phyloP scores from a whole-genome alignment of 2,113 vertebrate species.

The Pitta sordida region DNA sequence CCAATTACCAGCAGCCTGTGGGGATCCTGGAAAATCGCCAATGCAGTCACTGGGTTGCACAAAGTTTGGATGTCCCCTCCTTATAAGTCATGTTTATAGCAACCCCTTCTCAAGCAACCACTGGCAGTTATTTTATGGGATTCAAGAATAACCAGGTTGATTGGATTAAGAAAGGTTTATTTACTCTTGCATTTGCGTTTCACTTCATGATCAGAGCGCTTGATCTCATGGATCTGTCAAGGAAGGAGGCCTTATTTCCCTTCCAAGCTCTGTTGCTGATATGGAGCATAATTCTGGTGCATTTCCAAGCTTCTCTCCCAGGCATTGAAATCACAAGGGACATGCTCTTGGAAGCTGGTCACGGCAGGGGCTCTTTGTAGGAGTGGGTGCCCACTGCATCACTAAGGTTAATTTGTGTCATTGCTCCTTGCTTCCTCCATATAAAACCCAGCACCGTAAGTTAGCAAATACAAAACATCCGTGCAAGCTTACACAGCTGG shows the following conservation, averaged over 20 bases:
- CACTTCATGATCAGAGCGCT: neutral
- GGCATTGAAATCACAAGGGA: neutral
- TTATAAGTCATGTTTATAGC: constrained; percentile 21
- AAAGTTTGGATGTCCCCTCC: constrained; percentile 25
- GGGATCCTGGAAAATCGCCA: constrained; percentile 7
- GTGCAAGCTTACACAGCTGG: neutral
- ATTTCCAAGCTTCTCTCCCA: neutral
- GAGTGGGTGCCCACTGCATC: neutral
- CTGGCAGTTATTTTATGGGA: constrained; percentile 8
- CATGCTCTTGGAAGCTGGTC: neutral
- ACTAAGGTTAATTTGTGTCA: neutral
- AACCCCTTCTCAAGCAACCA: constrained; percentile 15
- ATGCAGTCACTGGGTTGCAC: neutral
- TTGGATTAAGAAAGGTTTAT: neutral
- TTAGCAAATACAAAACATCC: neutral
- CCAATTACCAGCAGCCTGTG: constrained; percentile 13
- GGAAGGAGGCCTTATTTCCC: neutral
- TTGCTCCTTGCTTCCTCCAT: neutral
- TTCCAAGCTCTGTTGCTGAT: neutral
- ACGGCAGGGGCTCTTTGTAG: neutral
- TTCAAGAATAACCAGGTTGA: constrained; percentile 46
- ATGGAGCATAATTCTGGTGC: neutral
- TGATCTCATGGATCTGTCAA: neutral
- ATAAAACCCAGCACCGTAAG: neutral
- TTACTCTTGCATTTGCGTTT: neutral